Percentiles rank a stretch among this genome's conserved stretches.
These are phyloP conservation scores for Lathamus discolor DNA, from an alignment of 2,113 vertebrate species.

Conservation along the genomic window DNA sequence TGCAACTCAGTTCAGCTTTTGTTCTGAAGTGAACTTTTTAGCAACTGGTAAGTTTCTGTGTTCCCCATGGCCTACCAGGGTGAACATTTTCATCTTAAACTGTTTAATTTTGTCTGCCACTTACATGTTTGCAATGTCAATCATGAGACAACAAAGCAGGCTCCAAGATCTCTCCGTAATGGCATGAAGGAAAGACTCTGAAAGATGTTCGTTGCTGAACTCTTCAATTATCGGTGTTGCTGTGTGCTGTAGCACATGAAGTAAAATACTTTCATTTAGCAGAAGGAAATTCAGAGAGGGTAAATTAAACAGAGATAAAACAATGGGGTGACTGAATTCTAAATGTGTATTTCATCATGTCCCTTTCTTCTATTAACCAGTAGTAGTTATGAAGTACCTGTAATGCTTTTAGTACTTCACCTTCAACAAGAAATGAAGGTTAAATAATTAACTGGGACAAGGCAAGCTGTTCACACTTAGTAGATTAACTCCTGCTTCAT, in stretches of 20 bases:
- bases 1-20: conserved; percentile 12
- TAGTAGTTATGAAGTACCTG: conserved; percentile 18
- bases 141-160: background rate
- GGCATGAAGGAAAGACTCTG: background rate
- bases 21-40: background rate
- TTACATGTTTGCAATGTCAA: background rate
- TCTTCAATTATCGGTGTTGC: background rate
- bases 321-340: background rate
- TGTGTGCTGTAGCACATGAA: background rate
- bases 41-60: background rate
- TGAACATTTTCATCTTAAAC: background rate
- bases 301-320: background rate
- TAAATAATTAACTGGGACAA: conserved; percentile 71
- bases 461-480: conserved; percentile 36
- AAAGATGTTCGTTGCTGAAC: background rate
- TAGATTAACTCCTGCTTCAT: conserved; percentile 42
- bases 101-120: conserved; percentile 2
- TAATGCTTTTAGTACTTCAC: conserved; percentile 36
- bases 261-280: background rate
- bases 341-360: background rate
- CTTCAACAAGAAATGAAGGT: conserved; percentile 27
- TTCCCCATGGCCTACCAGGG: background rate
- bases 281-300: background rate
- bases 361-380: conserved; percentile 56
- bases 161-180: background rate